phyloP scores from a whole-genome alignment of 1,140 invertebrate genomes.

The Hyposmocoma kahamanoa region DNA sequence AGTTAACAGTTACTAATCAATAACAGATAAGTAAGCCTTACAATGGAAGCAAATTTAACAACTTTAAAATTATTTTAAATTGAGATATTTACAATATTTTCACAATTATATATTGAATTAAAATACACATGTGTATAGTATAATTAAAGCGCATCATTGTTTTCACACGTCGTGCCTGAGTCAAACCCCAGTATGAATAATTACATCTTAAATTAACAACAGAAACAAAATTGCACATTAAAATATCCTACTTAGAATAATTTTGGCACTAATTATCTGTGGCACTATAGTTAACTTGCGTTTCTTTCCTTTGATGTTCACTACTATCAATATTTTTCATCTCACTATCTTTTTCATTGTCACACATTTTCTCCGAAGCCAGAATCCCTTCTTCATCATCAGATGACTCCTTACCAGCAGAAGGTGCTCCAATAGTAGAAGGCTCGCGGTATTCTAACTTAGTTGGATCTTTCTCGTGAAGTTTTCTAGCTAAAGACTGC shows the following conservation, averaged over 20 bases:
- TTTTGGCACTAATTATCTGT: slow-evolving; percentile 76
- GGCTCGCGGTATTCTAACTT: slow-evolving; percentile 80
- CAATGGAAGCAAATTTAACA: slow-evolving; percentile 68
- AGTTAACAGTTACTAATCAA: slow-evolving; percentile 23
- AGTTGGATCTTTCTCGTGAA: slow-evolving; percentile 87
- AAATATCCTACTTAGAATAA: slow-evolving; percentile 73
- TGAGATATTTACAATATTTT: slow-evolving; percentile 63
- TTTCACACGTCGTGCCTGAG: slow-evolving; percentile 58
- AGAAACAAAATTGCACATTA: slow-evolving; percentile 73
- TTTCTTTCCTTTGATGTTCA: slow-evolving; percentile 57
- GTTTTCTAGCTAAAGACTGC: slow-evolving; percentile 84
- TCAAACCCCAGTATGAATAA: slow-evolving; percentile 55
- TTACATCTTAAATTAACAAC: slow-evolving; percentile 65
- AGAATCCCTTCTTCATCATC: slow-evolving; percentile 59
- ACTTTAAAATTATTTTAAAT: slow-evolving; percentile 55
- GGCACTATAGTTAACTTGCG: slow-evolving; percentile 71
- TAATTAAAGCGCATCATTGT: slow-evolving; percentile 69
- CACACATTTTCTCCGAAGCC: slow-evolving; percentile 38
- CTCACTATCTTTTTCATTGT: slow-evolving; percentile 56
- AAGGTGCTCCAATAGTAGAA: slow-evolving; percentile 24
- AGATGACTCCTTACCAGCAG: slow-evolving; percentile 49
- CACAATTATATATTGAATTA: slow-evolving; percentile 40
- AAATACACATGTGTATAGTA: slow-evolving; percentile 55
- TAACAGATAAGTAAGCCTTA: slow-evolving; percentile 61
- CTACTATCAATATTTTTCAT: slow-evolving; percentile 58